phyloP scores from a whole-genome alignment of 2,888 invertebrate genomes.

The Synergus itoensis region DNA sequence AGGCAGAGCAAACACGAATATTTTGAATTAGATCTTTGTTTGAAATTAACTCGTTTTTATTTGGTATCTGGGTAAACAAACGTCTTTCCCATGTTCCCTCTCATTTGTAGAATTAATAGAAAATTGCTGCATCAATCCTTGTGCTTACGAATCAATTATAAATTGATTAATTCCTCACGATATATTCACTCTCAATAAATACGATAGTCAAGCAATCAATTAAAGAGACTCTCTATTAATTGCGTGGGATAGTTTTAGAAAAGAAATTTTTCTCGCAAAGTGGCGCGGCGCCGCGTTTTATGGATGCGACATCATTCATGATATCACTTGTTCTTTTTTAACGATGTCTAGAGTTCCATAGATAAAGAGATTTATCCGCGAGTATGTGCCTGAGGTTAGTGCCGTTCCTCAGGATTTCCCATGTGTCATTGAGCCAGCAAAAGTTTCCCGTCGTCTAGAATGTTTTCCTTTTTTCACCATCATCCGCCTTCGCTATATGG shows the following conservation, averaged over 20 bases:
- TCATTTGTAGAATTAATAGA: too few species aligned
- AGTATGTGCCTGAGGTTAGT: slow-evolving; percentile 15
- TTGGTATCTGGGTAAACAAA: too few species aligned
- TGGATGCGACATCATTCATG: not conserved
- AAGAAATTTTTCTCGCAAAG: slow-evolving; percentile 7
- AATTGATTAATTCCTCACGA: not conserved
- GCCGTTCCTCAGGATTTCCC: slow-evolving; percentile 28
- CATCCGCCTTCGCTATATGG: not conserved
- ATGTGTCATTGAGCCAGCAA: slow-evolving; percentile 18
- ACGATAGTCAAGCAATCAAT: slow-evolving; percentile 21
- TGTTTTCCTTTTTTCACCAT: not conserved
- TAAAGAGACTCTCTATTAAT: slow-evolving; percentile 33
- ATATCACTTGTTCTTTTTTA: slow-evolving; percentile 9
- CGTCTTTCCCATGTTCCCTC: too few species aligned
- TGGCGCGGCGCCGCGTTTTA: slow-evolving; percentile 16
- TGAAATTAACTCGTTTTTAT: too few species aligned
- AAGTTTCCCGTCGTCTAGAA: slow-evolving; percentile 10
- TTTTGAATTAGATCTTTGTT: not conserved
- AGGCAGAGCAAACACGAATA: not conserved
- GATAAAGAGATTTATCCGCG: slow-evolving; percentile 25
- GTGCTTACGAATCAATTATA: not conserved
- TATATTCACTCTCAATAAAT: not conserved
- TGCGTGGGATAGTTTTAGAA: slow-evolving; percentile 29
- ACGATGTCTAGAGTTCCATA: not conserved
- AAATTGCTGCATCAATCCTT: too few species aligned